Evolutionary conservation across 2,113 vertebrate species (phyloP).

Genomic region (Delphinapterus leucas): DNA sequence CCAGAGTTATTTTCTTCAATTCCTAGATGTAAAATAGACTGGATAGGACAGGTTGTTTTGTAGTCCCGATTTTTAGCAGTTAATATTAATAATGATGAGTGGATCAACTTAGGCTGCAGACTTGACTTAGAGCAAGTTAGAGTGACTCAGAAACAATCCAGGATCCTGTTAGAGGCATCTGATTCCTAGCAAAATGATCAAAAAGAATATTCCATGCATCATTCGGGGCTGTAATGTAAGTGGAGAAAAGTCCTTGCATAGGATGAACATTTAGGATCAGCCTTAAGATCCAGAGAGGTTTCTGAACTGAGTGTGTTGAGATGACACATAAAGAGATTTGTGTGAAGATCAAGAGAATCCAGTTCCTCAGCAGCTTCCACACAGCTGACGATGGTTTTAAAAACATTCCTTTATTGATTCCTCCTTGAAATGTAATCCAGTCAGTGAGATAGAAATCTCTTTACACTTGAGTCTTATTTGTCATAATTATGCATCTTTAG

Average conservation of each 20-base stretch:
- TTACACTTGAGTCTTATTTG: constrained; percentile 82
- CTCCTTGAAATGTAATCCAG: constrained; percentile 81
- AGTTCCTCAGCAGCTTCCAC: background rate
- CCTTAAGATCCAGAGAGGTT: background rate
- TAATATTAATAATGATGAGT: background rate
- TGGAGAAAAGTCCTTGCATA: background rate
- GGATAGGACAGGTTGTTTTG: background rate
- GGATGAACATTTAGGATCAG: background rate
- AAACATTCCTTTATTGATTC: constrained; percentile 76
- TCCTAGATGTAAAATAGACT: background rate
- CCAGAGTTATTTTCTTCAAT: background rate
- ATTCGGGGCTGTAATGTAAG: background rate
- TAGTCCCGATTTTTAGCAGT: background rate
- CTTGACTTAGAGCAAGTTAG: background rate
- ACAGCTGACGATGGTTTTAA: constrained; percentile 64
- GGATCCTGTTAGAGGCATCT: background rate
- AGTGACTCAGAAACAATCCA: background rate
- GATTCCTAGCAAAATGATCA: background rate
- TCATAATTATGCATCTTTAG: constrained; percentile 87
- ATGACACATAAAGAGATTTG: background rate
- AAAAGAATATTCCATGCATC: background rate
- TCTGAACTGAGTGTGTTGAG: background rate
- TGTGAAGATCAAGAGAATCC: constrained; percentile 24
- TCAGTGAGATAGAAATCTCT: constrained; percentile 79
- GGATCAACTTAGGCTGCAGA: background rate